Percentiles rank a stretch among this genome's conserved stretches.
Evolutionary conservation across 2,113 vertebrate genomes (phyloP).

Genomic region (Pteruthius melanotis): DNA sequence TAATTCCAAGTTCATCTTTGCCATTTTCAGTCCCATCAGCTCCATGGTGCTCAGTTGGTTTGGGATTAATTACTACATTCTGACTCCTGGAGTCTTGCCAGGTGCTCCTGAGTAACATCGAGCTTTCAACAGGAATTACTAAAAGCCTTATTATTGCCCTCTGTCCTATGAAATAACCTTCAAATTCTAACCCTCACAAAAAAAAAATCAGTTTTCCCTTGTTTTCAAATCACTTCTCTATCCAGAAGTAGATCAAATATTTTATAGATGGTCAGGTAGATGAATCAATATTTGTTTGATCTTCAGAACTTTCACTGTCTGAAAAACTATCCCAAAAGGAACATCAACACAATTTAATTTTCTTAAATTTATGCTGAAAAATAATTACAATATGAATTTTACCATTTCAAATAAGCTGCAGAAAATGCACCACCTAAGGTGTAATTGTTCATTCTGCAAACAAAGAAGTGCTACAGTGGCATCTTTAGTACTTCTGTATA

Average conservation of each 20-base stretch:
- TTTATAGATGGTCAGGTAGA: neutral
- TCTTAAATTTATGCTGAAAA: neutral
- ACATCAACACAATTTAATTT: neutral
- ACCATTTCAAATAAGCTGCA: neutral
- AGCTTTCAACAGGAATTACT: constrained; percentile 37
- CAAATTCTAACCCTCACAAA: neutral
- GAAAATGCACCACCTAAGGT: neutral
- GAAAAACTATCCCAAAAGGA: neutral
- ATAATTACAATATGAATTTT: neutral
- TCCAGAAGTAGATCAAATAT: neutral
- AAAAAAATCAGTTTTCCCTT: neutral
- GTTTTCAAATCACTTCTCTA: neutral
- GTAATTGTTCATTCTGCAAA: neutral
- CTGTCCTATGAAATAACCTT: constrained; percentile 20
- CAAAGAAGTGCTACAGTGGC: neutral
- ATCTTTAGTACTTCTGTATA: neutral
- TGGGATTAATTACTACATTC: constrained; percentile 49
- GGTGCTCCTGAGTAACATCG: neutral
- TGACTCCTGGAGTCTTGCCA: constrained; percentile 24
- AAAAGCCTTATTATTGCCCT: constrained; percentile 2
- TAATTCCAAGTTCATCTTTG: constrained; percentile 46
- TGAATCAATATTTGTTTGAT: neutral
- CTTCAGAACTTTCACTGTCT: neutral
- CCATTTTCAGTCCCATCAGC: constrained; percentile 25
- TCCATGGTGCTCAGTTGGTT: neutral